phyloP scores from a whole-genome alignment of 1,140 invertebrate genomes.

The Rhagoletis pomonella region DNA sequence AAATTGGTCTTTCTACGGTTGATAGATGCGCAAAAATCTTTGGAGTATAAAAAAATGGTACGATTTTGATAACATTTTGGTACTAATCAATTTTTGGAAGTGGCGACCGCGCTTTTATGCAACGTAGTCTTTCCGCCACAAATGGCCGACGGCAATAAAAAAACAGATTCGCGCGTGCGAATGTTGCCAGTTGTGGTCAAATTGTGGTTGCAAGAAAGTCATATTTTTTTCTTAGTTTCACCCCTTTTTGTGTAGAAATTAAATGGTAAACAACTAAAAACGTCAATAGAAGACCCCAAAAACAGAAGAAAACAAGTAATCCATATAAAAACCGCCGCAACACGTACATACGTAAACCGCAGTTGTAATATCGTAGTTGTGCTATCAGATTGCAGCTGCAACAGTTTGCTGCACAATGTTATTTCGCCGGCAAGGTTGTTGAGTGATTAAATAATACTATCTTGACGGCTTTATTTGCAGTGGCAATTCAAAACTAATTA shows the following conservation, averaged over 20 bases:
- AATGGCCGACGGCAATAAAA: slow-evolving; percentile 29
- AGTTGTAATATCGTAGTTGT: neutral
- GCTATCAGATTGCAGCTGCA: slow-evolving; percentile 12
- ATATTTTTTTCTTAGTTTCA: slow-evolving; percentile 37
- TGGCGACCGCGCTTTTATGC: neutral
- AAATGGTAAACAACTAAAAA: slow-evolving; percentile 2
- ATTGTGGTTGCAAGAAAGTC: slow-evolving; percentile 44
- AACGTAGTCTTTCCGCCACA: neutral
- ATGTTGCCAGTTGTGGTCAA: neutral
- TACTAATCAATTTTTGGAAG: no score
- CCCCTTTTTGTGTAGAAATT: slow-evolving; percentile 40
- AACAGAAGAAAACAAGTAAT: no score
- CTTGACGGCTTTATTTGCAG: slow-evolving; percentile 30
- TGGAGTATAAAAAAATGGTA: no score
- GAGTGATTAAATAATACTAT: neutral
- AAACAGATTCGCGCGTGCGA: slow-evolving; percentile 1
- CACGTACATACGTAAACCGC: neutral
- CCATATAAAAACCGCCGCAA: neutral
- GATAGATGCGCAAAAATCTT: no score
- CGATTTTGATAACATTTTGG: no score
- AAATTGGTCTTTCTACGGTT: no score
- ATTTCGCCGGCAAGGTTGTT: neutral
- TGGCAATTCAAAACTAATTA: neutral
- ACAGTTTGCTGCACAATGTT: neutral
- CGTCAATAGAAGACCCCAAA: neutral